These are phyloP conservation scores for Leuciscus idus DNA, from an alignment of 2,113 vertebrate species.

Conservation along the genomic window DNA sequence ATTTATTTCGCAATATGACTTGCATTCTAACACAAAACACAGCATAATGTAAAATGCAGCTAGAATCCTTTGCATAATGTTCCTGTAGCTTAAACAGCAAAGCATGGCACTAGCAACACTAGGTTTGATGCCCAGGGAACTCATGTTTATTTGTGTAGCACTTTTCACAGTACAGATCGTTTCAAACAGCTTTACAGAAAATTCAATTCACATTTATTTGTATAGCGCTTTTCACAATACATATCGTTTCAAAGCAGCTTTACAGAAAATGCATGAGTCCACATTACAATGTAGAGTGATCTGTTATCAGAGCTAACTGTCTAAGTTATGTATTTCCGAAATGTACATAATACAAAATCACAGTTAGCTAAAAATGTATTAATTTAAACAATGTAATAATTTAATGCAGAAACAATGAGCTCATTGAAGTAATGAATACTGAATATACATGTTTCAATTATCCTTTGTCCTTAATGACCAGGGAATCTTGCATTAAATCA, in stretches of 20 bases:
- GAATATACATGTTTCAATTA: neutral
- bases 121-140: neutral
- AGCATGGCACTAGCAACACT: neutral
- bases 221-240: neutral
- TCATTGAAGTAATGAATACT: too few species aligned
- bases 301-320: too few species aligned
- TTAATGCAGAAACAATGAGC: too few species aligned
- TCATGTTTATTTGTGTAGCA: neutral
- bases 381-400: too few species aligned
- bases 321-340: too few species aligned
- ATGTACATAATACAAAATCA: too few species aligned
- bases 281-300: too few species aligned
- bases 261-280: neutral
- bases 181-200: neutral
- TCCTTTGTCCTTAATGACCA: neutral
- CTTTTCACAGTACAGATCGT: neutral
- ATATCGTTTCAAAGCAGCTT: neutral
- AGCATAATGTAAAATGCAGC: too few species aligned
- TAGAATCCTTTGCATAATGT: neutral
- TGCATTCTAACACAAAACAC: too few species aligned
- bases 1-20: too few species aligned
- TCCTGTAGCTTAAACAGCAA: neutral
- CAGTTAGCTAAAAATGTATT: too few species aligned
- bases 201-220: too few species aligned
- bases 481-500: neutral